phyloP scores from a whole-genome alignment of 2,888 invertebrate genomes.

The Brenthis hecate region DNA sequence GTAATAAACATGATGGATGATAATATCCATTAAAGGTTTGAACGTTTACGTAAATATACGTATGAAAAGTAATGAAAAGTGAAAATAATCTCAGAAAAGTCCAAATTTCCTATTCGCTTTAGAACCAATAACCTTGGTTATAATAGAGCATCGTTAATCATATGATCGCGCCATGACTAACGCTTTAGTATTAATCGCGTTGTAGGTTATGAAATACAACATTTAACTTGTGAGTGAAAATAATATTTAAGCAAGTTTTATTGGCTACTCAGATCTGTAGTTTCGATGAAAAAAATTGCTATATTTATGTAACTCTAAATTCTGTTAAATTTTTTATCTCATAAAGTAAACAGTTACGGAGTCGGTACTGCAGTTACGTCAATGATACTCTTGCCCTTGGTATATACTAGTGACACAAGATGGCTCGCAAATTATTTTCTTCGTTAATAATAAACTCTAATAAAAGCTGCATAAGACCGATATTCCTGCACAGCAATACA shows the following conservation, averaged over 20 bases:
- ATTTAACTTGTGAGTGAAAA: neutral
- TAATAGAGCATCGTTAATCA: neutral
- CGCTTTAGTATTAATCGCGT: neutral
- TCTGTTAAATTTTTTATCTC: too few relatives aligned
- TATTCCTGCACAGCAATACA: slow-evolving; percentile 27
- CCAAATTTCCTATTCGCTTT: slow-evolving; percentile 1
- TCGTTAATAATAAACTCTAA: slow-evolving; percentile 49
- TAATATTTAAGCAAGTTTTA: neutral
- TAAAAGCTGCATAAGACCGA: slow-evolving; percentile 28
- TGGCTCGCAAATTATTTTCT: slow-evolving; percentile 55
- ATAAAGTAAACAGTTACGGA: neutral
- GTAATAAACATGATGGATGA: too few relatives aligned
- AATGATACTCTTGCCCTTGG: slow-evolving; percentile 8
- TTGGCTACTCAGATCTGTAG: neutral
- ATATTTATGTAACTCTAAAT: too few relatives aligned
- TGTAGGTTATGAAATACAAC: slow-evolving; percentile 9
- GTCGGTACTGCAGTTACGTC: slow-evolving; percentile 2
- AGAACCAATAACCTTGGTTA: slow-evolving; percentile 1
- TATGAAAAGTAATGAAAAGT: neutral
- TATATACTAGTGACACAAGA: slow-evolving; percentile 33
- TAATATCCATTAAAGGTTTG: neutral
- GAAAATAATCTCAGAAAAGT: neutral
- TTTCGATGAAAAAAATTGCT: too few relatives aligned
- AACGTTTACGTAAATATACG: neutral
- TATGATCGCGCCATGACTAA: too few relatives aligned